Evolutionary conservation across 1,140 invertebrate species (phyloP).

Genomic region (Zaprionus gabonicus): DNA sequence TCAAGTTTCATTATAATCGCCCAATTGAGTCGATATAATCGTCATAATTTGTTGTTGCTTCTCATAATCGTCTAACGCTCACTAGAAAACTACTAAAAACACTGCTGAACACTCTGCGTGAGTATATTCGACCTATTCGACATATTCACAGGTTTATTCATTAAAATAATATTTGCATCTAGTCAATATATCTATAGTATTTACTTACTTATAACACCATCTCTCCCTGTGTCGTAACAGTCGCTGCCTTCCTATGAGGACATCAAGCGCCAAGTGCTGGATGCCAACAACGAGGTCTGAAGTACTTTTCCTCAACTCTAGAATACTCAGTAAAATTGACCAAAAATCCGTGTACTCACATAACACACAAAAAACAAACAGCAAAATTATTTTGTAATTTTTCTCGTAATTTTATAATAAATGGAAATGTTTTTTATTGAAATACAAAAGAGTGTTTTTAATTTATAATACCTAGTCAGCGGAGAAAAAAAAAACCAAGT

Average conservation of each 20-base stretch:
- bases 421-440: constrained; percentile 34
- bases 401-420: constrained; percentile 29
- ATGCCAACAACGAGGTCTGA: constrained; percentile 73
- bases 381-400: constrained; percentile 31
- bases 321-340: constrained; percentile 67
- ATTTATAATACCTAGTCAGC: not conserved
- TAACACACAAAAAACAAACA: constrained; percentile 12
- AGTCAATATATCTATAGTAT: too few species aligned
- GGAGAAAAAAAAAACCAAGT: too few species aligned
- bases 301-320: not conserved
- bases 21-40: not conserved
- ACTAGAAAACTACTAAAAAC: constrained; percentile 30
- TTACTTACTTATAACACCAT: not conserved
- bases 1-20: constrained; percentile 17
- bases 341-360: constrained; percentile 54
- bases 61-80: constrained; percentile 25
- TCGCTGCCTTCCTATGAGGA: constrained; percentile 68
- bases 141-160: not conserved
- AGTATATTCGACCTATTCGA: constrained; percentile 38
- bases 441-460: constrained; percentile 6
- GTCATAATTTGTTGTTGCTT: constrained; percentile 12
- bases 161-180: not conserved
- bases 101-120: constrained; percentile 28
- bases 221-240: constrained; percentile 20
- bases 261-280: constrained; percentile 59